Evolutionary conservation across 2,888 invertebrate genomes (phyloP).

Genomic region (Synanthedon myopaeformis): DNA sequence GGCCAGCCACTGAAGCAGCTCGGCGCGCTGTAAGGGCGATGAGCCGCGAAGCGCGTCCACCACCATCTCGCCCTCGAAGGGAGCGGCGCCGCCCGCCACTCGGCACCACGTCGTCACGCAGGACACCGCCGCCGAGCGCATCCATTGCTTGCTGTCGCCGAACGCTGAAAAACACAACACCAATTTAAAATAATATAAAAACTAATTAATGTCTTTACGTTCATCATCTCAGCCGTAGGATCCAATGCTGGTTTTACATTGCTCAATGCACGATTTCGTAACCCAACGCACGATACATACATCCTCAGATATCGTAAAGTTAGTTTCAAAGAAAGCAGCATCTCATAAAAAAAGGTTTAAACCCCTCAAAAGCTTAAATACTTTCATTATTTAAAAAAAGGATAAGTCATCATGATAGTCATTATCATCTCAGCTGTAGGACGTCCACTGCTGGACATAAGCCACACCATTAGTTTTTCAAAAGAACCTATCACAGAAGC

Average conservation of each 20-base stretch:
- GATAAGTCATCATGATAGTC: no score
- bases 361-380: no score
- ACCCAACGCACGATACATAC: no score
- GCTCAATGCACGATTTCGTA: no score
- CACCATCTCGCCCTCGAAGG: constrained; percentile 88
- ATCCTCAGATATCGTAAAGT: no score
- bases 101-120: constrained; percentile 89
- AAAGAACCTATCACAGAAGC: no score
- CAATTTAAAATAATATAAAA: not conserved
- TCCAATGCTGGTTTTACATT: not conserved
- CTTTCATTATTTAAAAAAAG: no score
- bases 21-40: constrained; percentile 83
- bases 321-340: no score
- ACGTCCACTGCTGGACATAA: no score
- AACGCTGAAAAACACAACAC: constrained; percentile 46
- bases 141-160: constrained; percentile 81
- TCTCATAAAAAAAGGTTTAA: no score
- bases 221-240: not conserved
- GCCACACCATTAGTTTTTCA: no score
- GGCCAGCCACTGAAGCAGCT: constrained; percentile 88
- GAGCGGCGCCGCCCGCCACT: constrained; percentile 79
- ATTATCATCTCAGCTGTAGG: no score
- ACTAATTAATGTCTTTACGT: not conserved
- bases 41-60: constrained; percentile 87
- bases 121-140: constrained; percentile 83